Base-by-base conservation (phyloP, 2,888 invertebrate genomes). In the Apamea sordens region DNA sequence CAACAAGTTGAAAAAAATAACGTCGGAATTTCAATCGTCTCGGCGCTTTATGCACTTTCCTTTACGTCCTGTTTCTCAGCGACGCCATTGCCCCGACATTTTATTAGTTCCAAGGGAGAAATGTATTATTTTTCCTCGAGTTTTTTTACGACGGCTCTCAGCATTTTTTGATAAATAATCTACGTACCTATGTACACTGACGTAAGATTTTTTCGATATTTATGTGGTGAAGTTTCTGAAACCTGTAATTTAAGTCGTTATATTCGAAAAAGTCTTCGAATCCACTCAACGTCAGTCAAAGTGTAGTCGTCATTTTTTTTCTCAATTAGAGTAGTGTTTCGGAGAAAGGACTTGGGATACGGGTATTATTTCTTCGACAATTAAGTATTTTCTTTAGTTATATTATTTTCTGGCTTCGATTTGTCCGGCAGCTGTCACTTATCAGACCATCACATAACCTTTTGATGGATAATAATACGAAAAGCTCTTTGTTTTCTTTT, bases 21-120 rank as follows among this genome's bases (percentile, higher is more conserved):
- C 47, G 50, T 21, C 61, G 85, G 87, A 83, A 85, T 86, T 88
- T 85, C 88, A 85, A 88, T 88, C 72, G 83, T 82, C 67, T 36
- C 75, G 59, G 61, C 32, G 68, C 61, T 83, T 81, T 83, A 89
- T 89, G 88, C 88, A 89, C 76, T 88, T 84, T 80, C 68, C 32
- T 64, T 75, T 41, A 80, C 67, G 50, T 64, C 44, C 36, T 59
- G 68, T 76, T 67, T 71, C 80, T 63, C 65, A 76, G 84, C 82
- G 71, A 89, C 81, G 79, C 76, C 82, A 56, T 74, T 73, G 11
- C 56, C 41, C 61, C 78, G 67, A 70, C 79, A 72, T 82, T 88
- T 86, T 88, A 83, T 83, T 84, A 83, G 86, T 77, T 83, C 56
- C 83, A 77, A 83, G 80, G 78, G 82, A 89, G 71, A 82, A 86